A percentile compares a stretch with the other conserved stretches of the same genome.
Evolutionary conservation across 2,797 vertebrate genomes (phyloP).

Genomic region (Argyrosomus regius): DNA sequence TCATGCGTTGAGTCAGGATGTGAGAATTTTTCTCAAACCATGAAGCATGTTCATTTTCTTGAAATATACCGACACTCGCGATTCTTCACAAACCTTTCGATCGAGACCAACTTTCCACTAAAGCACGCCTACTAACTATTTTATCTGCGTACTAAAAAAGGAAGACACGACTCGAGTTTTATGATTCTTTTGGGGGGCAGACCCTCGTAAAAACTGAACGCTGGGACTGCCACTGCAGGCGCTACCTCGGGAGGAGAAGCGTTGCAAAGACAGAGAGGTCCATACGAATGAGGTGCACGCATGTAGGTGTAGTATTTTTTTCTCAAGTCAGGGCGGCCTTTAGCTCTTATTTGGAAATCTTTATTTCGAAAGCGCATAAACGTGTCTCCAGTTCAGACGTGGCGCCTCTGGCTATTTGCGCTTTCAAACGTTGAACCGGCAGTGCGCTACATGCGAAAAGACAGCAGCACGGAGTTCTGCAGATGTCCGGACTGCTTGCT

Average conservation of each 20-base stretch:
- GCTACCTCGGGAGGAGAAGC: conserved; percentile 9
- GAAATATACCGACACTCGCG: background rate
- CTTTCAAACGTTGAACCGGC: conserved; percentile 23
- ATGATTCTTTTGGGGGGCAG: background rate
- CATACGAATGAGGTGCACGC: background rate
- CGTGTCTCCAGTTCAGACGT: background rate
- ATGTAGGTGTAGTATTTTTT: conserved; percentile 10
- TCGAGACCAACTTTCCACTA: background rate
- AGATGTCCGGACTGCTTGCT: conserved; percentile 51
- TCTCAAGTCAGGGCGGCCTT: background rate
- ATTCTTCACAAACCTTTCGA: conserved; percentile 1
- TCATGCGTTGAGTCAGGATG: background rate
- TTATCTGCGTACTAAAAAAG: background rate
- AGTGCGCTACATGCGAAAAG: conserved; percentile 12
- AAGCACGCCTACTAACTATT: background rate
- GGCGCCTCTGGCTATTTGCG: background rate
- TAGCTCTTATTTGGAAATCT: background rate
- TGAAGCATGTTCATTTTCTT: background rate
- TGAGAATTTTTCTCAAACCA: background rate
- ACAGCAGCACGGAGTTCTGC: conserved; percentile 28
- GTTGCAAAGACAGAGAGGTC: conserved; percentile 16
- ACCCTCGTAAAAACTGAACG: conserved; percentile 1
- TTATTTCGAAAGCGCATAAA: background rate
- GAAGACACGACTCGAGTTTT: background rate
- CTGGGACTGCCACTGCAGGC: background rate